Evolutionary conservation across 2,797 vertebrate species (phyloP).

Genomic region (Phoebastria nigripes): DNA sequence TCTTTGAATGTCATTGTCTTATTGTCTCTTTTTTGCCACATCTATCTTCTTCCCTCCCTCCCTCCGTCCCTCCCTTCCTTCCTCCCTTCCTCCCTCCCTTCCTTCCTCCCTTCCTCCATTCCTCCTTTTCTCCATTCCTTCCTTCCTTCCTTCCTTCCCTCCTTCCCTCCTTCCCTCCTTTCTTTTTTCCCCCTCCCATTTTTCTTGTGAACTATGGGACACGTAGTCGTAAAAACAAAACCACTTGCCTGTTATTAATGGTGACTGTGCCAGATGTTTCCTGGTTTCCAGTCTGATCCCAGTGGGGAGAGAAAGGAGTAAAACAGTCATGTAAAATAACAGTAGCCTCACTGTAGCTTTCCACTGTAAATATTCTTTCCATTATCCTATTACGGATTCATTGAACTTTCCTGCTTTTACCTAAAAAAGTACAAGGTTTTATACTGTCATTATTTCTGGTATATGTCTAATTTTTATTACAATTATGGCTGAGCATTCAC

Average conservation of each 20-base stretch:
- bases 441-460: not conserved
- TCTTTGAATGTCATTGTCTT: not conserved
- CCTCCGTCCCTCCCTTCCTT: no score
- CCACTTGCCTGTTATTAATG: not conserved
- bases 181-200: not conserved
- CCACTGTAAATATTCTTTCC: not conserved
- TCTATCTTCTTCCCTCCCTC: no score
- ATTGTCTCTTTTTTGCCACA: not conserved
- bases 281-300: not conserved
- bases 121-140: fast-evolving
- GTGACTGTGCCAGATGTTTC: not conserved
- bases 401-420: not conserved
- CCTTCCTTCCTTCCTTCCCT: fast-evolving
- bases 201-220: not conserved
- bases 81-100: no score
- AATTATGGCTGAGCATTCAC: not conserved
- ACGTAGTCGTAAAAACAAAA: not conserved
- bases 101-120: no score
- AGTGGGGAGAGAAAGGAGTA: not conserved
- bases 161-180: no score
- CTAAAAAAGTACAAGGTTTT: not conserved
- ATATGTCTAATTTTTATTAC: not conserved
- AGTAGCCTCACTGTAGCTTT: not conserved
- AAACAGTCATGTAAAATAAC: not conserved
- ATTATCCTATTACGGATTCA: not conserved